A percentile compares a stretch with the other conserved stretches of the same genome.
Evolutionary conservation across 2,888 invertebrate genomes (phyloP).

Genomic region (Catocala fraxini): DNA sequence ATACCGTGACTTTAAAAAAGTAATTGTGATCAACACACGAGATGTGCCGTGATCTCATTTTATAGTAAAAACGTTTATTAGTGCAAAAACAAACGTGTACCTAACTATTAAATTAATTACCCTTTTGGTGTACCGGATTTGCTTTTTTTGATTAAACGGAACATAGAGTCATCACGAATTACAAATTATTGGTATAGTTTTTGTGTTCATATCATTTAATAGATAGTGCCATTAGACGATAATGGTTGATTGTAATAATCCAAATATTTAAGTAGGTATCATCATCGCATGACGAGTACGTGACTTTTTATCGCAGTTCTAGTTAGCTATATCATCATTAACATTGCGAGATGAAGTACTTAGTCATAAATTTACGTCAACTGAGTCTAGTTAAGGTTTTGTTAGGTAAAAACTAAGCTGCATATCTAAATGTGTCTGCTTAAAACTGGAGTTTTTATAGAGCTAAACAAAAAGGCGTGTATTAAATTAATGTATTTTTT

Average conservation of each 20-base stretch:
- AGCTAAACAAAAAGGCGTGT: no score
- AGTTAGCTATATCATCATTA: not conserved
- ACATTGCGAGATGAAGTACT: not conserved
- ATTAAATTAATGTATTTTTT: no score
- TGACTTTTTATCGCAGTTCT: not conserved
- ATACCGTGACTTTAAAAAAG: conserved; percentile 41
- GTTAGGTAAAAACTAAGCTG: no score
- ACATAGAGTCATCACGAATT: conserved; percentile 49
- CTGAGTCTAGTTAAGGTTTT: no score
- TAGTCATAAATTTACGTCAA: no score
- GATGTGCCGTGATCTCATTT: conserved; percentile 72
- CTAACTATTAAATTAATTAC: conserved; percentile 59
- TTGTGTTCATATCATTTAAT: conserved; percentile 34
- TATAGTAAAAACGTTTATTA: conserved; percentile 70
- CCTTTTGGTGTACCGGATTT: conserved; percentile 71
- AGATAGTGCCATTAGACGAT: conserved; percentile 29
- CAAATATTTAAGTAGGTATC: conserved; percentile 22
- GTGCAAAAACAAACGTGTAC: conserved; percentile 67
- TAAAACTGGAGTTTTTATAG: no score
- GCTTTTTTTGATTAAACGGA: conserved; percentile 64
- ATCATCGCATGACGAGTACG: conserved; percentile 1
- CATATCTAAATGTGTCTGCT: no score
- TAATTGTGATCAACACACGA: conserved; percentile 48
- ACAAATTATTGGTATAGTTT: conserved; percentile 33
- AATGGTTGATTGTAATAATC: conserved; percentile 26